Evolutionary conservation across 2,113 vertebrate genomes (phyloP).

Genomic region (Zosterops japonicus): DNA sequence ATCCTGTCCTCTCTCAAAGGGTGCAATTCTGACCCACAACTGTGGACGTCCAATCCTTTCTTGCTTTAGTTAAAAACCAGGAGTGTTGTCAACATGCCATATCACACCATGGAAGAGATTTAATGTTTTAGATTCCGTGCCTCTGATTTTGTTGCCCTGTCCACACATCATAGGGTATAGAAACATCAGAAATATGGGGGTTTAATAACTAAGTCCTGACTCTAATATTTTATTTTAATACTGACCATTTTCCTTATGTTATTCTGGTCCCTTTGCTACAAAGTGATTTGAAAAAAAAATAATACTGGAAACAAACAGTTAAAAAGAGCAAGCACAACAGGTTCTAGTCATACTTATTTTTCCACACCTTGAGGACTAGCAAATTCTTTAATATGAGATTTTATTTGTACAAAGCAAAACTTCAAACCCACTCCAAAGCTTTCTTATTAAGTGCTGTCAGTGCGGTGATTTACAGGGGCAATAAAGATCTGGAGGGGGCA

Average conservation of each 20-base stretch:
- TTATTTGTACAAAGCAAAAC: conserved; percentile 85
- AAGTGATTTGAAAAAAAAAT: background rate
- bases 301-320: conserved; percentile 56
- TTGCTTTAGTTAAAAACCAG: conserved; percentile 28
- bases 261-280: background rate
- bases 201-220: background rate
- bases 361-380: conserved; percentile 81
- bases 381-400: conserved; percentile 83
- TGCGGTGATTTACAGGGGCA: conserved; percentile 84
- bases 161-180: background rate
- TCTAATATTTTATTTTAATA: background rate
- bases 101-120: background rate
- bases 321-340: conserved; percentile 61
- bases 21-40: background rate
- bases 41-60: background rate
- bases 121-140: background rate
- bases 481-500: conserved; percentile 84
- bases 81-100: background rate
- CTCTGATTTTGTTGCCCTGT: background rate
- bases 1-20: background rate
- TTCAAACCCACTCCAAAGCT: conserved; percentile 85
- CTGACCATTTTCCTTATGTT: background rate
- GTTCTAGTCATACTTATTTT: conserved; percentile 67
- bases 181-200: background rate
- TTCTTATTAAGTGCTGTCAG: conserved; percentile 87